Conservation (phyloP, 2,113 vertebrate species). For the Siphamia tubifer region DNA sequence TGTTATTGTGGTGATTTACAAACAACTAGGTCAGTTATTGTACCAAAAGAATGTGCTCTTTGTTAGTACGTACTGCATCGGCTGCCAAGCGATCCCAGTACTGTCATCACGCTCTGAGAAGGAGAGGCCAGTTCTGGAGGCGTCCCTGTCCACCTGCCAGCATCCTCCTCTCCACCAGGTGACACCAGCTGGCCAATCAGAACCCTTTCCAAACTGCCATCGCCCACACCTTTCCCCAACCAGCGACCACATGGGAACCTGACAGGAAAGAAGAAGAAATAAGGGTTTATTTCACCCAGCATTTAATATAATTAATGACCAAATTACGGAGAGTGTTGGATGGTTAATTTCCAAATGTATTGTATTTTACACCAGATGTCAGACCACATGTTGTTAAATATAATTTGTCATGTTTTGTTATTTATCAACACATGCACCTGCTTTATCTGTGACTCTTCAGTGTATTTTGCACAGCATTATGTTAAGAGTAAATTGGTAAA, state of each 20-base stretch:
- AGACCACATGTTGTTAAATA: too few species aligned
- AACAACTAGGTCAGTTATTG: conserved; percentile 66
- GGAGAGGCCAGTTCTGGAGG: conserved; percentile 91
- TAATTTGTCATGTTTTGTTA: too few species aligned
- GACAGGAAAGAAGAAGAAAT: neutral
- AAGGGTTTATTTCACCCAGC: neutral
- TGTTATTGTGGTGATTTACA: neutral
- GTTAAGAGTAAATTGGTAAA: too few species aligned
- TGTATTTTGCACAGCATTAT: too few species aligned
- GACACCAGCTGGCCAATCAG: conserved; percentile 90
- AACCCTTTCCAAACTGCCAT: conserved; percentile 91
- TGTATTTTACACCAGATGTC: too few species aligned
- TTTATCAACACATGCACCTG: too few species aligned
- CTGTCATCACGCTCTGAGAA: conserved; percentile 79
- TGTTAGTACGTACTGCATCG: conserved; percentile 79
- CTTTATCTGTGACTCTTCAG: too few species aligned
- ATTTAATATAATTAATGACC: neutral
- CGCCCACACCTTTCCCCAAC: conserved; percentile 91
- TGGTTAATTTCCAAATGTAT: too few species aligned
- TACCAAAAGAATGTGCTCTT: conserved; percentile 47
- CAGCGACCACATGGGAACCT: conserved; percentile 94
- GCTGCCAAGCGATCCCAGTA: conserved; percentile 85
- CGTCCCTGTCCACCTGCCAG: conserved; percentile 87
- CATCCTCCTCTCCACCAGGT: conserved; percentile 82
- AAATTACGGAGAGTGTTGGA: too few species aligned